Base-by-base conservation (phyloP, 2,113 vertebrate species). In the Nesogale talazaci region DNA sequence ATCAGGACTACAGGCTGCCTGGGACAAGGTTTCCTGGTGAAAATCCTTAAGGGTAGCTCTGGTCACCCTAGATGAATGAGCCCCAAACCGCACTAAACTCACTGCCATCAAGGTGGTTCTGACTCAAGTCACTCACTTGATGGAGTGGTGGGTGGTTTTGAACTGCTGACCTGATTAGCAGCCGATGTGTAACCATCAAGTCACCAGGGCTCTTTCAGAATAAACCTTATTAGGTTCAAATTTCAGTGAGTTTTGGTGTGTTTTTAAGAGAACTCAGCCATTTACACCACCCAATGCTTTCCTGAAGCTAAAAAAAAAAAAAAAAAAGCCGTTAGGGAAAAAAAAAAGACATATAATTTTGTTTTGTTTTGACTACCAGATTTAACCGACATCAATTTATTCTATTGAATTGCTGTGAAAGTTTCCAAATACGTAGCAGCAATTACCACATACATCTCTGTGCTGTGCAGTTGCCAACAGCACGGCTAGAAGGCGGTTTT, bases 321-420 rank as follows among this genome's bases (percentile, higher is more conserved):
- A 87, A 90, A 89, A 91, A 31, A 83, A 63, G 57, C 17, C 36
- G 52, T 31, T 88, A 78, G 52, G 38, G 89, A 96, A 91, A 69
- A 19, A 86, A 84, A 22, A 61, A 70, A 80, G 29, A 61, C 23
- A 86, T 72, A 59, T 42, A 46, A 76, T n/a, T 63, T 22, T 31
- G 29, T 77, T 57, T 27, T 34, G 23, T 63, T 46, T n/a, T 46
- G 59, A 46, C 46, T 85, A 52, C 65, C 72, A 83, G 76, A 63
- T 25, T 90, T 52, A 52, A 52, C 46, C 46, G 46, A 52, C 46
- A 52, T 52, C 82, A 92, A 83, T 72, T 81, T 76, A 90, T 36
- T 42, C 23, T 40, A 31, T 0, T 31, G 52, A 75, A 81, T 86
- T 87, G 65, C 80, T 78, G 1, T 87, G 3, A 15, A 59, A 78